phyloP scores from a whole-genome alignment of 2,797 vertebrate species.

The Syncerus caffer region DNA sequence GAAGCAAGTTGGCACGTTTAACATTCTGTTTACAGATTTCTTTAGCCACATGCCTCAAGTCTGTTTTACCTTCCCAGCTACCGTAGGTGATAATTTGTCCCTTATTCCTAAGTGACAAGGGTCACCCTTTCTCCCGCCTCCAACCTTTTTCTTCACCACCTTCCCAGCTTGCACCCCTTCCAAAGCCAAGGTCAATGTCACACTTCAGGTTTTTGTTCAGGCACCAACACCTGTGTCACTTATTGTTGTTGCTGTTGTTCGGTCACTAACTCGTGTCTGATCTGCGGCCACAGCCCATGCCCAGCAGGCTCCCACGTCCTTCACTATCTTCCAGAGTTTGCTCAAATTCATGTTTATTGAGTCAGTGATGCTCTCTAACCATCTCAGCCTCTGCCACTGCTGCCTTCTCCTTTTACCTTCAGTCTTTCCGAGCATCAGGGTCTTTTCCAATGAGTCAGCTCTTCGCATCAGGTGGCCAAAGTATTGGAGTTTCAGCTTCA shows the following conservation, averaged over 20 bases:
- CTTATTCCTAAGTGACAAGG: neutral
- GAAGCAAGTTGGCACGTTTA: fast-evolving
- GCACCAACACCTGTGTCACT: fast-evolving
- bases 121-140: neutral
- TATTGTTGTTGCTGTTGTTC: fast-evolving
- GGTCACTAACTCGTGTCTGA: neutral
- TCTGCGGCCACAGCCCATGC: neutral
- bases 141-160: too few relatives aligned
- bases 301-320: neutral
- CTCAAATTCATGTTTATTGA: neutral
- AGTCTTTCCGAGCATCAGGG: neutral
- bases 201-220: fast-evolving
- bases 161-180: neutral
- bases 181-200: fast-evolving
- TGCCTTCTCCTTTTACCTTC: neutral
- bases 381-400: neutral
- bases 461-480: neutral
- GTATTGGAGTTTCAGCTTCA: neutral
- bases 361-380: neutral
- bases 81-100: fast-evolving
- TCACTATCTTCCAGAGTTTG: neutral
- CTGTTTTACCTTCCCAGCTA: neutral
- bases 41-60: fast-evolving
- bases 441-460: neutral
- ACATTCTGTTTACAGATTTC: neutral